Evolutionary conservation across 2,113 vertebrate genomes (phyloP).

Genomic region (Leucoraja erinaceus): DNA sequence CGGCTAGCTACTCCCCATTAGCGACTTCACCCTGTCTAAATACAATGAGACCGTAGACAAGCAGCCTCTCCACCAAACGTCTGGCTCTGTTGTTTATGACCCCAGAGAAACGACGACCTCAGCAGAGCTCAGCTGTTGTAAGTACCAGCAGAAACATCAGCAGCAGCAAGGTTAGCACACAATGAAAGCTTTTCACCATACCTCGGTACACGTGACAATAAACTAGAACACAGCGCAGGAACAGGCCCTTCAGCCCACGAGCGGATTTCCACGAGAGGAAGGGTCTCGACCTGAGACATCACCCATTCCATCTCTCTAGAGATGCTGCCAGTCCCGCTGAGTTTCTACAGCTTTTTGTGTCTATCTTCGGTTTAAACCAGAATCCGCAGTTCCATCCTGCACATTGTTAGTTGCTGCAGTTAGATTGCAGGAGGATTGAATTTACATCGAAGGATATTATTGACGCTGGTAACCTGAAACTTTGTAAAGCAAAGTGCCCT

Average conservation of each 20-base stretch:
- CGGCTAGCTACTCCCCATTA: constrained; percentile 33
- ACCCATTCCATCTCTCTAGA: no score
- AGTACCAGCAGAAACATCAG: background rate
- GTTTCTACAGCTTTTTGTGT: no score
- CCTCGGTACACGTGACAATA: no score
- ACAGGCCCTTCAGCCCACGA: no score
- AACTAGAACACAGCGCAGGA: no score
- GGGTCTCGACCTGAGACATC: no score
- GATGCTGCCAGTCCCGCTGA: no score
- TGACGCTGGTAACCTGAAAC: constrained; percentile 25
- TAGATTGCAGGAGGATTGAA: constrained; percentile 23
- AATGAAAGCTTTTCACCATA: no score
- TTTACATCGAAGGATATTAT: constrained; percentile 4
- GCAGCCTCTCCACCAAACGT: background rate
- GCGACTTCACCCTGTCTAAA: constrained; percentile 7
- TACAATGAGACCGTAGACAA: background rate
- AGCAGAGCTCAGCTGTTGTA: background rate
- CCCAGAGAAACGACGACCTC: background rate
- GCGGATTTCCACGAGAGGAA: no score
- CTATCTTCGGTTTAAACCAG: no score
- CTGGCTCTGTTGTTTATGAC: background rate
- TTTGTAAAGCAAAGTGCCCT: constrained; percentile 30
- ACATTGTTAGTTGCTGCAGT: background rate
- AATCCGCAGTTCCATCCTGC: no score
- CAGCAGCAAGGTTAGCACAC: background rate